Evolutionary conservation across 1,140 invertebrate species (phyloP), one percentile per base, ranked within the genome.

Genomic region (Bombus balteatus): DNA sequence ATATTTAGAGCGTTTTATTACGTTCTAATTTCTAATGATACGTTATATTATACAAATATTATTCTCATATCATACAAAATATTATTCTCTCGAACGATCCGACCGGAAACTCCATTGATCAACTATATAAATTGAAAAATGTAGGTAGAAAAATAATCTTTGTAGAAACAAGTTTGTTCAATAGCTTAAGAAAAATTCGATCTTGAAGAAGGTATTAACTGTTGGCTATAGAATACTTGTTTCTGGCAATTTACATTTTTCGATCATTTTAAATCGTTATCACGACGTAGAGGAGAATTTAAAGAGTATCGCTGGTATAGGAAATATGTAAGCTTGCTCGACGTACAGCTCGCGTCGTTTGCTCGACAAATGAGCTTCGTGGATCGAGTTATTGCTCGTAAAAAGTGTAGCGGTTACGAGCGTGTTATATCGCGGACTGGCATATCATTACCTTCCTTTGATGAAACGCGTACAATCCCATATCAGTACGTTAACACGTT

Each of bases 301-400:
- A 53, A 53, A 53, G 47, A 53, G 47, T 53, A 53, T 53, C 47
- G 15, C 15, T 53, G 47, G 47, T 3, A 34, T 28, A 25, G 74
- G 12, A 28, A 34, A 57, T 41, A 59, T 34, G 68, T 47, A 66
- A 70, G 87, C 4, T n/a, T 22, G 75, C 25, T 62, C 13, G 59
- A 47, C 62, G 77, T 34, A 34, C 39, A 39, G 28, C 39, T 65
- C 41, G 41, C 34, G 59, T 28, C 8, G 57, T 82, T 80, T 53
- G 41, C 41, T 79, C 65, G 59, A 68, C 65, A 68, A 79, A 79
- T 43, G 62, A 79, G 77, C n/a, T 5, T 28, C 22, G n/a, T n/a
- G 75, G 25, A 79, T 79, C 79, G 72, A 75, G 81, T 39, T 75
- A 47, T 75, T 34, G 57, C 72, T 83, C 73, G 39, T 83, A 83